These are phyloP conservation scores for Aphaenogaster rudis DNA, from an alignment of 1,140 invertebrate species.

Conservation along the genomic window DNA sequence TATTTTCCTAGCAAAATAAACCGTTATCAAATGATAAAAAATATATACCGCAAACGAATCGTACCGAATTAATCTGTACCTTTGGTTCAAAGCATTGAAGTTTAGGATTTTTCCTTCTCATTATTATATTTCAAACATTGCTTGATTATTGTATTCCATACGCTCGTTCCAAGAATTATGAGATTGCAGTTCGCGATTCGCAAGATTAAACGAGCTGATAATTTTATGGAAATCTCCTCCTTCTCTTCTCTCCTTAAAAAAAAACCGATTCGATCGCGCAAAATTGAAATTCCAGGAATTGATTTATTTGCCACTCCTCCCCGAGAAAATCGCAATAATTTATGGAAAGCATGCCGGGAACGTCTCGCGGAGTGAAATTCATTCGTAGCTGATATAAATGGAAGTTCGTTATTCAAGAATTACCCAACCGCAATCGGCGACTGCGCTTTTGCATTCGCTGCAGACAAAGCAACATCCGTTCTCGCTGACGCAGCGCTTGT, in stretches of 20 bases:
- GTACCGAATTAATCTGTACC: neutral
- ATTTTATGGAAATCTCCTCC: neutral
- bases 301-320: neutral
- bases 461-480: slow-evolving; percentile 27
- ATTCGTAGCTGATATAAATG: neutral
- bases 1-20: neutral
- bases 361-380: neutral
- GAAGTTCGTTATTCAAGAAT: slow-evolving; percentile 17
- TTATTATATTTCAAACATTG: neutral
- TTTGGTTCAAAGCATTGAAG: neutral
- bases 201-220: neutral
- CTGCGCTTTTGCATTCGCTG: slow-evolving; percentile 16
- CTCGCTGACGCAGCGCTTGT: slow-evolving; percentile 28
- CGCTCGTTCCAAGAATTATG: slow-evolving; percentile 11
- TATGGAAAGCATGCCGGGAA: neutral
- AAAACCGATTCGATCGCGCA: neutral
- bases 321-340: neutral
- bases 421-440: slow-evolving; percentile 12
- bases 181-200: neutral
- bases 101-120: neutral
- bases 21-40: neutral
- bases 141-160: neutral
- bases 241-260: neutral
- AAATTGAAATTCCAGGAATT: neutral
- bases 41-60: neutral